These are phyloP conservation scores for Empidonax traillii DNA, from an alignment of 2,113 vertebrate genomes.

Conservation along the genomic window DNA sequence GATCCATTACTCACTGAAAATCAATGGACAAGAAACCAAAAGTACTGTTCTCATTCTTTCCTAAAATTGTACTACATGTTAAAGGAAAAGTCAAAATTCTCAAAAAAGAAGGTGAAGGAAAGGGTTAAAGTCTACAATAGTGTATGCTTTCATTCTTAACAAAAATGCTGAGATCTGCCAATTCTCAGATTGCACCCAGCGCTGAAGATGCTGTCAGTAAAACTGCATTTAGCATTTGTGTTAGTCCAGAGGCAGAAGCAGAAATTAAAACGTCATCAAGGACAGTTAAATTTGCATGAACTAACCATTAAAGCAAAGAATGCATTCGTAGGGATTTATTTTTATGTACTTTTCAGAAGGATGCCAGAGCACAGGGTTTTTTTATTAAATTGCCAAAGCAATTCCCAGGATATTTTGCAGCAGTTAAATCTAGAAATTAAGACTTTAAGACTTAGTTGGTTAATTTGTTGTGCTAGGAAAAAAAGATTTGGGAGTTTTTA, in stretches of 20 bases:
- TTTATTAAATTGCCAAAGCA: neutral
- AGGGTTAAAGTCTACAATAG: neutral
- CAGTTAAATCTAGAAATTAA: conserved; percentile 15
- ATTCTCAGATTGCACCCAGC: neutral
- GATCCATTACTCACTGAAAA: neutral
- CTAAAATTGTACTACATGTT: neutral
- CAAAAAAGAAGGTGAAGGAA: neutral
- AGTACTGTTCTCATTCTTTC: neutral
- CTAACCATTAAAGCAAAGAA: conserved; percentile 47
- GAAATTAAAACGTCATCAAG: conserved; percentile 38
- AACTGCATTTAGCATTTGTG: neutral
- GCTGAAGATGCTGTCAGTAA: neutral
- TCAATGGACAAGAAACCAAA: neutral
- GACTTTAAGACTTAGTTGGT: neutral
- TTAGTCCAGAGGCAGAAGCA: conserved; percentile 18
- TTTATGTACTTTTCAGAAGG: conserved; percentile 19
- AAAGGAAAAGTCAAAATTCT: neutral
- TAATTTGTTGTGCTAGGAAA: neutral
- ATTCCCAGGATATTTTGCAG: neutral
- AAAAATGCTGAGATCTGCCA: neutral
- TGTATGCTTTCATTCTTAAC: neutral
- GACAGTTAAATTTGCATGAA: conserved; percentile 42
- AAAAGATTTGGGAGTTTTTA: neutral
- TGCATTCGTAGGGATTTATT: conserved; percentile 25
- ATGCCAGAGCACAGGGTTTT: neutral